These are phyloP conservation scores for Lydus trimaculatus DNA, from an alignment of 2,888 invertebrate species.

Conservation along the genomic window DNA sequence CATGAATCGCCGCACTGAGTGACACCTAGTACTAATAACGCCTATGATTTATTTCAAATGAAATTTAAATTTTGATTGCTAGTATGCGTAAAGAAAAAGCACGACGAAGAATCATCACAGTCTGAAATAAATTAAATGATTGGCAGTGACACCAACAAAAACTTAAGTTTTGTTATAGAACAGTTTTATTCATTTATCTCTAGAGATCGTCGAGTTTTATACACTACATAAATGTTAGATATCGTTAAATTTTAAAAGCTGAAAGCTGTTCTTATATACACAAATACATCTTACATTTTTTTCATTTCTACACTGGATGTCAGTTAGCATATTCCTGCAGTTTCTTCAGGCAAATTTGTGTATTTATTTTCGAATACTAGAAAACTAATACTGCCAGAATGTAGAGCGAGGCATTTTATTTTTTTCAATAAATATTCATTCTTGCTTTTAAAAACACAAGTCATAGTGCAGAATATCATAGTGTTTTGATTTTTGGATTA, in stretches of 20 bases:
- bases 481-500: too few species aligned
- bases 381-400: too few species aligned
- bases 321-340: neutral
- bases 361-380: too few species aligned
- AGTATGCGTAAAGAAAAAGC: neutral
- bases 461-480: too few species aligned
- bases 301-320: neutral
- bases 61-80: neutral
- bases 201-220: conserved; percentile 35
- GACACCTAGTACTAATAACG: too few species aligned
- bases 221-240: conserved; percentile 29
- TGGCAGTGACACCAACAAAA: conserved; percentile 36
- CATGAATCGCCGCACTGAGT: too few species aligned
- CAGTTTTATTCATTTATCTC: conserved; percentile 39
- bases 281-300: neutral
- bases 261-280: neutral
- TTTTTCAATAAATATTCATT: too few species aligned
- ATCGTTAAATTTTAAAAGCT: conserved; percentile 31
- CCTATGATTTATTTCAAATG: too few species aligned
- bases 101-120: conserved; percentile 19
- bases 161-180: conserved; percentile 36
- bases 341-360: neutral
- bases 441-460: too few species aligned
- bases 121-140: conserved; percentile 36
- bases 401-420: too few species aligned